phyloP scores from a whole-genome alignment of 2,797 vertebrate genomes.

The Sebastes glaucus region DNA sequence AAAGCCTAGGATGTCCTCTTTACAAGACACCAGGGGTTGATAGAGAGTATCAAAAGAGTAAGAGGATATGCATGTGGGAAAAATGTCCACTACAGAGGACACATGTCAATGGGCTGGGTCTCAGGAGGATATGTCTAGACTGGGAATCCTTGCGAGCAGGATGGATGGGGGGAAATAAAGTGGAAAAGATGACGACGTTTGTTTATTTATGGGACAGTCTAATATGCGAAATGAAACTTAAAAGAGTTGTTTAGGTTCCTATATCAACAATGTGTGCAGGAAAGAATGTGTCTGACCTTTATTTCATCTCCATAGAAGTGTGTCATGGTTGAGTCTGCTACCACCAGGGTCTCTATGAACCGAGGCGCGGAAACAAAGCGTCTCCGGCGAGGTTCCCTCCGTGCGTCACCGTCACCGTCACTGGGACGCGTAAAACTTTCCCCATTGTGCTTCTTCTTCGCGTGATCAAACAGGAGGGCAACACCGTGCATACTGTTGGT shows the following conservation, averaged over 20 bases:
- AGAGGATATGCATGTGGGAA: no score
- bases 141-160: neutral
- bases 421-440: slow-evolving; percentile 55
- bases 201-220: slow-evolving; percentile 25
- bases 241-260: slow-evolving; percentile 12
- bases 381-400: slow-evolving; percentile 68
- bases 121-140: neutral
- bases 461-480: slow-evolving; percentile 53
- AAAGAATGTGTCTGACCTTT: slow-evolving; percentile 83
- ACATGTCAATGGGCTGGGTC: no score
- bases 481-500: neutral
- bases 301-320: slow-evolving; percentile 92
- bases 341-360: slow-evolving; percentile 93
- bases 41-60: no score
- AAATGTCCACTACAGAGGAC: no score
- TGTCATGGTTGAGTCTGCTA: slow-evolving; percentile 91
- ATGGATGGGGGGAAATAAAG: neutral
- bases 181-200: neutral
- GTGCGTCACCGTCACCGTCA: slow-evolving; percentile 55
- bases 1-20: no score
- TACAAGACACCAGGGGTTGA: no score
- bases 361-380: slow-evolving; percentile 92
- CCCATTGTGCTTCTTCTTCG: slow-evolving; percentile 29
- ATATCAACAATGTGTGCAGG: slow-evolving; percentile 18
- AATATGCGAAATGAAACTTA: neutral